Conservation (phyloP, 2,113 vertebrate species). For the Spizaetus ornatus region DNA sequence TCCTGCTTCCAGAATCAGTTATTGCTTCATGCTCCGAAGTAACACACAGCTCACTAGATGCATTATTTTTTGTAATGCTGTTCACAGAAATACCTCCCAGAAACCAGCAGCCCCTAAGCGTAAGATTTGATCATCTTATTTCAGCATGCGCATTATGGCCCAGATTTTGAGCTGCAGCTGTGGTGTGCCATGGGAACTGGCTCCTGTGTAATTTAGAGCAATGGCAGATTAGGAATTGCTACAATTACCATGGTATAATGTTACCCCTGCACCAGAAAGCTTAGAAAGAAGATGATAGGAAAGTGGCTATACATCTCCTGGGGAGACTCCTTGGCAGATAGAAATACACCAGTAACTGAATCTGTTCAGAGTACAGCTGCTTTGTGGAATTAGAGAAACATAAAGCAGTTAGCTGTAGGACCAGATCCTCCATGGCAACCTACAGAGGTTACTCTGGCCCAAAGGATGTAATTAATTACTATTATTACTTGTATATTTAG, state of each 20-base stretch:
- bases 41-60: not conserved
- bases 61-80: not conserved
- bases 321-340: not conserved
- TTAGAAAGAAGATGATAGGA: not conserved
- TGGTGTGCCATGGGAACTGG: not conserved
- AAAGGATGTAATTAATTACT: not conserved
- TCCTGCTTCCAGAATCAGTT: not conserved
- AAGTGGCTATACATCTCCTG: not conserved
- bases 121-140: not conserved
- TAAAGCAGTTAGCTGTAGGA: not conserved
- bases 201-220: not conserved
- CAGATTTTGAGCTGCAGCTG: not conserved
- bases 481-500: not conserved
- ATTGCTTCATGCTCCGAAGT: not conserved
- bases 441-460: not conserved
- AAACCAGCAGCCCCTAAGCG: not conserved
- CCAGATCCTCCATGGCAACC: not conserved
- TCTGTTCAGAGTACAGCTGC: not conserved
- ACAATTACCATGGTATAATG: not conserved
- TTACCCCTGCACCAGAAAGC: not conserved
- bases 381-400: not conserved
- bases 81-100: not conserved
- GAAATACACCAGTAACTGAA: not conserved
- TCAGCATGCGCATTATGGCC: not conserved
- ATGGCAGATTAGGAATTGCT: not conserved